These are phyloP conservation scores for Sialis lutaria DNA, from an alignment of 2,888 invertebrate genomes.

Conservation along the genomic window DNA sequence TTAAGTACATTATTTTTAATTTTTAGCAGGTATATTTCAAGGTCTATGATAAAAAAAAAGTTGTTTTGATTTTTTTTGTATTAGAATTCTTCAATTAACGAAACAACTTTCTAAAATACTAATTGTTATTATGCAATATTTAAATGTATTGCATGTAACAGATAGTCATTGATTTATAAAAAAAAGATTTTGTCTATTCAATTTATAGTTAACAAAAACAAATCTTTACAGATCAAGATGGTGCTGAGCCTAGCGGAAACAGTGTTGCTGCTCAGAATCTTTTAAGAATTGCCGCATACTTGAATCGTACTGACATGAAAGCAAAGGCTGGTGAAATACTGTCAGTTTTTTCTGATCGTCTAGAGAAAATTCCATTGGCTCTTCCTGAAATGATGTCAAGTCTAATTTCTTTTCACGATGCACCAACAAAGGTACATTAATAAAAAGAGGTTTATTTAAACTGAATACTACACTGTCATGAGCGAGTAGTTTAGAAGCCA, in stretches of 20 bases:
- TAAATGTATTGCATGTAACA: no score
- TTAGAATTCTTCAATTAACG: no score
- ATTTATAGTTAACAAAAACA: no score
- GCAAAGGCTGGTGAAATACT: conserved; percentile 41
- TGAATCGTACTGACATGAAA: conserved; percentile 37
- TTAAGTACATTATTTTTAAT: no score
- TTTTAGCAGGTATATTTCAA: no score
- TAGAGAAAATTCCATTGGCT: conserved; percentile 46
- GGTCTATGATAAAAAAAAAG: no score
- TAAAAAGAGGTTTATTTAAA: not conserved
- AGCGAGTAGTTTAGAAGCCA: not conserved
- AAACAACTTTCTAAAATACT: no score
- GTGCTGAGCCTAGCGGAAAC: conserved; percentile 87
- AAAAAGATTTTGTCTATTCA: no score
- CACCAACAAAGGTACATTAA: conserved; percentile 49
- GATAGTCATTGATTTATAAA: no score
- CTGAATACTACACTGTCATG: no score
- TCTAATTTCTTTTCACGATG: conserved; percentile 47
- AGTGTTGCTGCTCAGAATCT: conserved; percentile 75
- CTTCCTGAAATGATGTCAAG: conserved; percentile 63
- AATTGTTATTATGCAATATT: no score
- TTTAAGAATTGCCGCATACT: conserved; percentile 52
- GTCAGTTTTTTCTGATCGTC: conserved; percentile 37
- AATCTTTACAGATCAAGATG: conserved; percentile 61
- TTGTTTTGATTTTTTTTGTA: no score